Evolutionary conservation across 1,140 invertebrate species (phyloP).

Genomic region (Sarcophaga peregrina): DNA sequence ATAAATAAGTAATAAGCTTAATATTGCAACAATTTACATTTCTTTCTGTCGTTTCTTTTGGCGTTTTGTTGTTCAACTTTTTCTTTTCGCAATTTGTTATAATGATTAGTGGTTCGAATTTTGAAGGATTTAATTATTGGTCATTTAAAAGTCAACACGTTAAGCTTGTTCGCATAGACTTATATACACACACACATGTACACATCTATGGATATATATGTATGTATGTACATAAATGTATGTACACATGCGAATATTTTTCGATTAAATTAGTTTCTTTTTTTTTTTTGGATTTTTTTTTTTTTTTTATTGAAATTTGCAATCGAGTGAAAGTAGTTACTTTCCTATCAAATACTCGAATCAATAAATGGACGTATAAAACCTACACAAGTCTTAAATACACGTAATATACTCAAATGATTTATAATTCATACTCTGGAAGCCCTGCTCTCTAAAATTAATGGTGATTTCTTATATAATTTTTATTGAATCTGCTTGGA

Average conservation of each 20-base stretch:
- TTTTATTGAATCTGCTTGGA: no score
- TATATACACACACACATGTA: neutral
- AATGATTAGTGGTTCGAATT: constrained; percentile 33
- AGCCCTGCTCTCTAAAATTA: no score
- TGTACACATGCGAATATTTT: neutral
- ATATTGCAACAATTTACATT: constrained; percentile 22
- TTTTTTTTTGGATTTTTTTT: no score
- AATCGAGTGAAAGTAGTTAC: constrained; percentile 3
- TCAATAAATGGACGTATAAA: no score
- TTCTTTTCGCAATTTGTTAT: constrained; percentile 34
- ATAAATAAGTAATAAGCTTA: neutral
- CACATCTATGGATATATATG: neutral
- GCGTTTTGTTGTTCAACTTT: constrained; percentile 14
- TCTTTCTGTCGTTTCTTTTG: constrained; percentile 29
- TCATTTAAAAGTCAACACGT: constrained; percentile 35
- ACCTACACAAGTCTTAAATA: no score
- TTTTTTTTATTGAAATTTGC: neutral
- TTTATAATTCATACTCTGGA: no score
- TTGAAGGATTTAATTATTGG: constrained; percentile 41
- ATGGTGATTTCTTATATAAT: no score
- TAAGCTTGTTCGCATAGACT: constrained; percentile 20
- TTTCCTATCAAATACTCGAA: neutral
- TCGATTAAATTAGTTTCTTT: neutral
- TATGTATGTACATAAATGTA: no score
- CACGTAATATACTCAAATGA: no score